phyloP scores from a whole-genome alignment of 1,140 invertebrate species.

The Bombus waltoni region DNA sequence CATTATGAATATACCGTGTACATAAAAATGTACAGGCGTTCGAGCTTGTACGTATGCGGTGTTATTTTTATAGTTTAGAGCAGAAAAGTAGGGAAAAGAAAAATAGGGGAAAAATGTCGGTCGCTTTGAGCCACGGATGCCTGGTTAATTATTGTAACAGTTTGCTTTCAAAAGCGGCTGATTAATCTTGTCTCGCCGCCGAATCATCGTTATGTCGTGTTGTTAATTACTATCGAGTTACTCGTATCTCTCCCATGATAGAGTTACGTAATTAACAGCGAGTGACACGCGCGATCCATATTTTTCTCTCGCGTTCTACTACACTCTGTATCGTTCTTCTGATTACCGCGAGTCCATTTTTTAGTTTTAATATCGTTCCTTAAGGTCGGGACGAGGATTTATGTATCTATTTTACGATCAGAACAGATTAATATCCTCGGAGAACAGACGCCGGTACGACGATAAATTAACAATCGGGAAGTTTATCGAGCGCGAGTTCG shows the following conservation, averaged over 20 bases:
- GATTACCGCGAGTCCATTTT: background rate
- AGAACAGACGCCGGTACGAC: background rate
- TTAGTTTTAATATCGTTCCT: background rate
- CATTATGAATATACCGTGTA: too few relatives aligned
- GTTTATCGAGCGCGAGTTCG: too few relatives aligned
- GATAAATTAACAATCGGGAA: constrained; percentile 14
- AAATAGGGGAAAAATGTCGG: background rate
- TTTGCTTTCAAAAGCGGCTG: background rate
- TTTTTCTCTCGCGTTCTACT: background rate
- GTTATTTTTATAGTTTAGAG: too few relatives aligned
- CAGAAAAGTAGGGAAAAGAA: background rate
- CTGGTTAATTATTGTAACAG: constrained; percentile 11
- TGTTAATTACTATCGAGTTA: background rate
- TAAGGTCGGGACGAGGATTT: background rate
- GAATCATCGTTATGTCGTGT: background rate
- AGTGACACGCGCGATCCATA: background rate
- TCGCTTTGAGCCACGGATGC: background rate
- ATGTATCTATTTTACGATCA: background rate
- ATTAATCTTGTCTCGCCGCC: background rate
- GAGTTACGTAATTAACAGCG: background rate
- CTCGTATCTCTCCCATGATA: background rate
- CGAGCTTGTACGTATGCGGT: too few relatives aligned
- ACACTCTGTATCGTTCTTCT: too few relatives aligned
- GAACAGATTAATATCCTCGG: background rate
- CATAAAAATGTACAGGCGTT: too few relatives aligned